Base-by-base conservation (phyloP, 2,113 vertebrate species). In the Oncorhynchus tshawytscha region DNA sequence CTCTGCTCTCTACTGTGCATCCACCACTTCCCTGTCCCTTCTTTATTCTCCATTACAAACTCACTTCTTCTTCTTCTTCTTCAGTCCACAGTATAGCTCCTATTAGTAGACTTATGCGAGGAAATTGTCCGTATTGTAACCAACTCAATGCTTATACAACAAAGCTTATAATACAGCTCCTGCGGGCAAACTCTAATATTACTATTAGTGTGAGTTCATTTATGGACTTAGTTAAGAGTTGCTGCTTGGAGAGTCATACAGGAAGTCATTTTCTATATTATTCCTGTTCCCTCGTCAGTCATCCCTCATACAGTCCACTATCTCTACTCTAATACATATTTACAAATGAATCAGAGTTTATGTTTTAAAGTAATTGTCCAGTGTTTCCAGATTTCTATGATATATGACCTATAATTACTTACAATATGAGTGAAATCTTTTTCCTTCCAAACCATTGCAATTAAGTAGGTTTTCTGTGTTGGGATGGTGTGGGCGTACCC, bases 321-420 rank as follows among this genome's bases (percentile, higher is more conserved):
- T 67, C 65, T 78, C 75, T 77, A 29, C 82, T 87, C 82, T 88
- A 89, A 93, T 87, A 91, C 88, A 92, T 90, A 93, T 92, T 87
- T 91, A 92, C 88, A 91, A 93, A 94, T 91, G 88, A 91, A 91
- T 91, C 83, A 84, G 84, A 78, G 81, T 78, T 91, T 88, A 93
- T 89, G 90, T 83, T 91, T 89, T 82, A 88, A 91, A 45, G 39
- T 45, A 45, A 45, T 3, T 45, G 9, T 45, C 39, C 39, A 45
- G 39, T 45, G 39, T 45, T 45, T 45, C 39, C 39, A 45, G 39
- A 45, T 45, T 11, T 45, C 9, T 11, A 45, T 45, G 39, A 11
- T 45, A 45, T 45, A 12, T 12, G 39, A 45, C 39, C 39, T 45
- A 45, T 45, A 45, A 45, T 45, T 45, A 45, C 39, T 45, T 45